A percentile compares a stretch with the other conserved stretches of the same genome.
Evolutionary conservation across 2,888 invertebrate genomes (phyloP).

Genomic region (Drosophila lacicola): DNA sequence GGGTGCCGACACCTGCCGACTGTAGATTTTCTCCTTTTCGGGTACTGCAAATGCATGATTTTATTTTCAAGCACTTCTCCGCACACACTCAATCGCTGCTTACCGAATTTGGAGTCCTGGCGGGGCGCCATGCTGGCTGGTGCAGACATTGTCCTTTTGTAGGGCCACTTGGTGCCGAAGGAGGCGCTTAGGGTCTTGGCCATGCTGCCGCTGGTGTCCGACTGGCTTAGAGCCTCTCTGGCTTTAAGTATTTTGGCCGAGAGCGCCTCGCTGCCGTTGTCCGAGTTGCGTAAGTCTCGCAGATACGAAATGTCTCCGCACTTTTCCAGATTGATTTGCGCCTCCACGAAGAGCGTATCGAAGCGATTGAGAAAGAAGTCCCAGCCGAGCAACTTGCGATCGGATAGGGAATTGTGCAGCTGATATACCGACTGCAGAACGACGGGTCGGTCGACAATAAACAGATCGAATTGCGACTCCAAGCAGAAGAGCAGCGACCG

Average conservation of each 20-base stretch:
- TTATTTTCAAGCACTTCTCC: background rate
- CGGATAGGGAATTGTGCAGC: slow-evolving; percentile 95
- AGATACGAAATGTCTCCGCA: slow-evolving; percentile 93
- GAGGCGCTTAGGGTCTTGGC: slow-evolving; percentile 93
- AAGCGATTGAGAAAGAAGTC: slow-evolving; percentile 99
- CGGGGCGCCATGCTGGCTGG: slow-evolving; percentile 93
- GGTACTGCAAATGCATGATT: slow-evolving; percentile 71
- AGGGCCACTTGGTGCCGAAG: slow-evolving; percentile 97
- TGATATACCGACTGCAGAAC: slow-evolving; percentile 98
- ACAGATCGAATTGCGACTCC: slow-evolving; percentile 99
- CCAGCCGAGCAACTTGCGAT: slow-evolving; percentile 96
- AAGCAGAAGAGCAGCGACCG: slow-evolving; percentile 95
- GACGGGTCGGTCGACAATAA: slow-evolving; percentile 98
- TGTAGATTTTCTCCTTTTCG: slow-evolving; percentile 94
- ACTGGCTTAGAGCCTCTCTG: slow-evolving; percentile 93
- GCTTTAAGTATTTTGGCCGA: slow-evolving; percentile 94
- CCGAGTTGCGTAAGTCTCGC: slow-evolving; percentile 94
- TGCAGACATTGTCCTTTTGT: slow-evolving; percentile 97
- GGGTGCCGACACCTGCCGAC: slow-evolving; percentile 97
- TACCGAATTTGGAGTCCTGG: slow-evolving; percentile 90
- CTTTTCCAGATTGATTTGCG: slow-evolving; percentile 95
- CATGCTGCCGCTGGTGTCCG: slow-evolving; percentile 88
- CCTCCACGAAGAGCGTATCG: slow-evolving; percentile 97
- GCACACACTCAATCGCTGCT: slow-evolving; percentile 8
- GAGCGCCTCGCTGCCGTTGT: slow-evolving; percentile 94